Conservation (phyloP, 1,140 invertebrate species). For the Lepidurus apus region DNA sequence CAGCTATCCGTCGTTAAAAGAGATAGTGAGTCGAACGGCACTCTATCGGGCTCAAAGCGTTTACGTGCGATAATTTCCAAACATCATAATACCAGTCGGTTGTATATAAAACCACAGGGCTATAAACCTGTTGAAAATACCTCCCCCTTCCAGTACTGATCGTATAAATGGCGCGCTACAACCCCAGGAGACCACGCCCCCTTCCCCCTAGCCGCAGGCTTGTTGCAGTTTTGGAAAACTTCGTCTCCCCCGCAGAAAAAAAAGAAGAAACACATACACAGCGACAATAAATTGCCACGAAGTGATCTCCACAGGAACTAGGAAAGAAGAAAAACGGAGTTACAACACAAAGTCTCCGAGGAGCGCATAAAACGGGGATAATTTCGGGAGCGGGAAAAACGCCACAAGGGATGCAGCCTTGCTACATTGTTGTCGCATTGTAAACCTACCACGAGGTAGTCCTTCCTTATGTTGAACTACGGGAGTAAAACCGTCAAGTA, state of each 20-base stretch:
- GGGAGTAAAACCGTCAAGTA: too few species aligned
- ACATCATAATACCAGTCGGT: background rate
- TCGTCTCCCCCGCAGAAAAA: background rate
- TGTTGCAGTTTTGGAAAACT: background rate
- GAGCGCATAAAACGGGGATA: slow-evolving; percentile 3
- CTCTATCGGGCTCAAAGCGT: background rate
- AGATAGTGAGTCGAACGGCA: background rate
- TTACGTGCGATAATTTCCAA: slow-evolving; percentile 10
- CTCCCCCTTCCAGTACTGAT: background rate
- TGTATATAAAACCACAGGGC: background rate
- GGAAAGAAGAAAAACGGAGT: background rate
- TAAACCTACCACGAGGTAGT: background rate
- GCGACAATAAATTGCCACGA: slow-evolving; percentile 4
- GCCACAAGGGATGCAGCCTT: background rate
- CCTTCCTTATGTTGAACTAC: too few species aligned
- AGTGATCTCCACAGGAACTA: background rate
- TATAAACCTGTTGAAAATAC: background rate
- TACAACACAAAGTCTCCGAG: background rate
- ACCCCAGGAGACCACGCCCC: background rate
- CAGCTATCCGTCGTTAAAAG: background rate
- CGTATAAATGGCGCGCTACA: background rate
- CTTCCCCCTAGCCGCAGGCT: background rate
- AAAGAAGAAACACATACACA: background rate
- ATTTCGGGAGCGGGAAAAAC: background rate
- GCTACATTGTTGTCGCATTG: background rate